Percentiles rank a stretch among this genome's conserved stretches.
Conservation (phyloP, 2,113 vertebrate species). For the sheep (Ovis aries) region DNA sequence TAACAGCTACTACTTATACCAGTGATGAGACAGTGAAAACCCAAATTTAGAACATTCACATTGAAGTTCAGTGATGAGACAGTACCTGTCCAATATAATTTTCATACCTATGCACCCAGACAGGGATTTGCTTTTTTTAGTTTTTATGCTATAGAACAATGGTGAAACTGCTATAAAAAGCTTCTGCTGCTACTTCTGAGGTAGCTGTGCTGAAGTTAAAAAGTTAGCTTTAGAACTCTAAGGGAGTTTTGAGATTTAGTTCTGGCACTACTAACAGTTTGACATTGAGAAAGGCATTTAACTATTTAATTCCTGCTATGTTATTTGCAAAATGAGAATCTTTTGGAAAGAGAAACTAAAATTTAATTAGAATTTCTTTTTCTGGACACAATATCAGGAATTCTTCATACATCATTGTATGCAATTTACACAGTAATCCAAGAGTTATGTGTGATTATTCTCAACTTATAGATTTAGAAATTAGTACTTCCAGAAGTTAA, state of each 20-base stretch:
- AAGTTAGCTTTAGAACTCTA: neutral
- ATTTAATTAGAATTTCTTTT: neutral
- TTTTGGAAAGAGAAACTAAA: neutral
- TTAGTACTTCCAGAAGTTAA: neutral
- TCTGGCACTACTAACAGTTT: constrained; percentile 14
- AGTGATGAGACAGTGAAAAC: neutral
- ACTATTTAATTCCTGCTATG: neutral
- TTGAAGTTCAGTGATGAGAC: neutral
- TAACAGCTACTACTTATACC: neutral
- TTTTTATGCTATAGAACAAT: constrained; percentile 30
- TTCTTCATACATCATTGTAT: neutral
- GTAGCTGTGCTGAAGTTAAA: neutral
- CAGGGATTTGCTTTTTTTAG: neutral
- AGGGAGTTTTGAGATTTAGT: constrained; percentile 15
- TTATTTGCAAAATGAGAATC: neutral
- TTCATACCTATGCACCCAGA: constrained; percentile 37
- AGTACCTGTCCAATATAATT: constrained; percentile 46
- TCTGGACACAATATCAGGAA: neutral
- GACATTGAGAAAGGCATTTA: constrained; percentile 45
- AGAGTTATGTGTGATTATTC: neutral
- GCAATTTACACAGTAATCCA: neutral
- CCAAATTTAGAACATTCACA: constrained; percentile 47
- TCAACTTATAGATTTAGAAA: neutral
- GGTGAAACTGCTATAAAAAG: neutral
- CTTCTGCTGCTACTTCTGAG: constrained; percentile 11